Evolutionary conservation across 1,140 invertebrate species (phyloP), one percentile per base, ranked within the genome.

Genomic region (Atopsyche davidsoni): DNA sequence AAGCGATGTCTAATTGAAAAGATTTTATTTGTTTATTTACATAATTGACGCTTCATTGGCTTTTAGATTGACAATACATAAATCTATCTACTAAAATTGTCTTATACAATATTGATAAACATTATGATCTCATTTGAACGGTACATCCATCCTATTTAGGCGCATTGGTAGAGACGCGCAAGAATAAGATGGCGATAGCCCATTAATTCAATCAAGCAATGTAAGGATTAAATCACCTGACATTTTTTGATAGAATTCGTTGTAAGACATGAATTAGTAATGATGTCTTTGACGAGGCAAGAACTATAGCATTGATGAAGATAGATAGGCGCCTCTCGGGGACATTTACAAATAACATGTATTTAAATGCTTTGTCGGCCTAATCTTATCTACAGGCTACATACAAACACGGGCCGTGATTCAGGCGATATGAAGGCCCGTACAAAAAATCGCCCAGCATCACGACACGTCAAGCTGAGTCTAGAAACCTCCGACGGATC

Each of bases 321-420:
- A 53, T 43, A 36, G 51, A 53, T 53, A 41, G 51, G 44, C 43
- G 51, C 44, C 51, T 44, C 4, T 28, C 38, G 38, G 39, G n/a
- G 44, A 53, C 46, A 54, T 54, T 48, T 41, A 46, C 46, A 48
- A 54, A 54, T 44, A 54, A 49, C 31, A 41, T 24, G n/a, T 16
- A 24, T 13, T 32, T 24, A 19, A 11, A 16, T 32, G 36, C 40
- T 51, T 51, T 51, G 48, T 16, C 46, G 52, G 46, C 17, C 23
- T 28, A 46, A 51, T 51, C 48, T 51, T 51, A 51, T 51, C 48
- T 41, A 6, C 9, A 41, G 7, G 9, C n/a, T n/a, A n/a, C n/a
- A n/a, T n/a, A n/a, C n/a, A n/a, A n/a, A n/a, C n/a, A n/a, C n/a
- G n/a, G n/a, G n/a, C n/a, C n/a, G n/a, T n/a, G n/a, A n/a, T n/a